Conservation (phyloP, 2,797 vertebrate species). For the Platyrinchus mystaceus region DNA sequence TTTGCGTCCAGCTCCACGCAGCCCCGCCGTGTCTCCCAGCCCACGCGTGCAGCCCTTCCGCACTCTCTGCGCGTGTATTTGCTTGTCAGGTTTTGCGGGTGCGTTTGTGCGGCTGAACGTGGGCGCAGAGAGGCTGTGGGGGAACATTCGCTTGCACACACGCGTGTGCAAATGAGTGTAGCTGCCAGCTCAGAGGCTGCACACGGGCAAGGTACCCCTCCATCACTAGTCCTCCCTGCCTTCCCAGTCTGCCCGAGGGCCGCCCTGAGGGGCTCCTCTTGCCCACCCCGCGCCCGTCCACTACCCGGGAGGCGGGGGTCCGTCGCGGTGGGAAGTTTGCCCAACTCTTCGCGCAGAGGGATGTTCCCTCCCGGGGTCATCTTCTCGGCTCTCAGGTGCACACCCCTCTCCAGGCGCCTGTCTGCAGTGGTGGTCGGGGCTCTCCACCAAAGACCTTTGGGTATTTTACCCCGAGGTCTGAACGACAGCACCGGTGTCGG, state of each 20-base stretch:
- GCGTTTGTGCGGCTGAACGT: background rate
- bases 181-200: background rate
- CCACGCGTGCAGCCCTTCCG: background rate
- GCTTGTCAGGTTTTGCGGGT: background rate
- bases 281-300: background rate
- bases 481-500: background rate
- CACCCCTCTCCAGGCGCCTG: background rate
- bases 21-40: background rate
- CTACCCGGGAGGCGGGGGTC: background rate
- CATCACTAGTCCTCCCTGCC: fast-evolving
- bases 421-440: background rate
- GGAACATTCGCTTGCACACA: background rate
- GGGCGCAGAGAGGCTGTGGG: background rate
- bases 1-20: background rate
- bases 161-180: background rate
- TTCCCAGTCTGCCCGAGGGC: background rate
- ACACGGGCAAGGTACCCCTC: background rate
- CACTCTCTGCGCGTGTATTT: background rate
- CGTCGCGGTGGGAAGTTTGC: background rate
- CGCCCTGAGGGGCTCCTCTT: background rate
- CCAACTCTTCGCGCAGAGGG: background rate
- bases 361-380: background rate
- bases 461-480: background rate
- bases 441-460: background rate
- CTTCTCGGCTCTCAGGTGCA: background rate